These are phyloP conservation scores for Linnaemya vulpina DNA, from an alignment of 2,888 invertebrate species.

Conservation along the genomic window DNA sequence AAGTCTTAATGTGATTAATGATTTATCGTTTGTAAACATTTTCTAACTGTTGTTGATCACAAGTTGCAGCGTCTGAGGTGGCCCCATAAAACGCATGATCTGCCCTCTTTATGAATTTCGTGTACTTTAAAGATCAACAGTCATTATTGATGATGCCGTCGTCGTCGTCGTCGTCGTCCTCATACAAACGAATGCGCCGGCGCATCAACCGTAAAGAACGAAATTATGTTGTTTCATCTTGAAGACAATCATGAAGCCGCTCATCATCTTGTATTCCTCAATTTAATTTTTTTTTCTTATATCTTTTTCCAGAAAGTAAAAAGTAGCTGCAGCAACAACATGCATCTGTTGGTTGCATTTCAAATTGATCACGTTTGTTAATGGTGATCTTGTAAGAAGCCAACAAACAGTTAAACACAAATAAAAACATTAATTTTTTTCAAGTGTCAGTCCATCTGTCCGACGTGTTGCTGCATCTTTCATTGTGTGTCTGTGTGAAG, in stretches of 20 bases:
- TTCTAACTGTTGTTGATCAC: constrained; percentile 19
- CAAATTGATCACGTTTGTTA: constrained; percentile 37
- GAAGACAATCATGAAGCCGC: constrained; percentile 21
- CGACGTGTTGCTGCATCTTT: not conserved
- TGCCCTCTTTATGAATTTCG: constrained; percentile 16
- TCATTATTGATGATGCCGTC: constrained; percentile 43
- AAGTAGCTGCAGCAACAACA: constrained; percentile 10
- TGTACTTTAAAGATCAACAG: constrained; percentile 38
- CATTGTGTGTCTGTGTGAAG: constrained; percentile 27
- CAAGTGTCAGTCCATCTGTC: constrained; percentile 48
- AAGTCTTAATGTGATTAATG: constrained; percentile 56
- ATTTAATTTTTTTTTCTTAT: not conserved
- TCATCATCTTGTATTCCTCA: too few relatives aligned
- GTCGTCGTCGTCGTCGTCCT: too few relatives aligned
- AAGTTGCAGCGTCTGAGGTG: constrained; percentile 46
- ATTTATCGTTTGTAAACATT: constrained; percentile 3
- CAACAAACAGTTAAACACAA: constrained; percentile 43
- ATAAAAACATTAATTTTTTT: constrained; percentile 50
- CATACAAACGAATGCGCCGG: constrained; percentile 57
- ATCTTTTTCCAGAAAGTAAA: not conserved
- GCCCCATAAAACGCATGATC: constrained; percentile 23
- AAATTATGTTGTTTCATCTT: constrained; percentile 54
- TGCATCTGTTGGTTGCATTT: constrained; percentile 19
- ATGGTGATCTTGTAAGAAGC: constrained; percentile 26
- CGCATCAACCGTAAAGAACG: constrained; percentile 37